phyloP scores from a whole-genome alignment of 2,888 invertebrate species.

The Xestia ashworthii region DNA sequence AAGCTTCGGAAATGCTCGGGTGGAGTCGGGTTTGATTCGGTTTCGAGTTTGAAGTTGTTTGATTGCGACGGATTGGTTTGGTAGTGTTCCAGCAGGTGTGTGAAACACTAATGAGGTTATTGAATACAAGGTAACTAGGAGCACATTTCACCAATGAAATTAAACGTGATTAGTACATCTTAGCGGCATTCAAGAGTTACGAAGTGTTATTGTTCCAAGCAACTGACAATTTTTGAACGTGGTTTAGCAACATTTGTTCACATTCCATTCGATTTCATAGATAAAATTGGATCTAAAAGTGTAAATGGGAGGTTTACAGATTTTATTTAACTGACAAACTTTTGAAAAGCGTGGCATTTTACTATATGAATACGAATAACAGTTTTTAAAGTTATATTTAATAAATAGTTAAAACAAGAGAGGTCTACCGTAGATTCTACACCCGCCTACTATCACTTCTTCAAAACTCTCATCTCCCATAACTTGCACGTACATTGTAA shows the following conservation, averaged over 20 bases:
- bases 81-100: constrained; percentile 6
- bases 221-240: neutral
- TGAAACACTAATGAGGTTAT: neutral
- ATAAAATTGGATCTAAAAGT: neutral
- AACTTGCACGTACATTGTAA: constrained; percentile 65
- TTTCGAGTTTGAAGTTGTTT: constrained; percentile 38
- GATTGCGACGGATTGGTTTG: constrained; percentile 28
- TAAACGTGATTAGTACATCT: neutral
- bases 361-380: neutral
- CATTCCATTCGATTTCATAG: neutral
- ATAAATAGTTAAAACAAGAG: neutral
- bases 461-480: constrained; percentile 33
- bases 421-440: neutral
- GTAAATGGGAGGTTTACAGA: neutral
- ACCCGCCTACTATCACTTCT: neutral
- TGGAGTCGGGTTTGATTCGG: constrained; percentile 45
- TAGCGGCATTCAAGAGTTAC: neutral
- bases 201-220: neutral
- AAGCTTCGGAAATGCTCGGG: constrained; percentile 48
- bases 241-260: neutral
- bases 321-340: neutral
- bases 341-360: neutral
- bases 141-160: neutral
- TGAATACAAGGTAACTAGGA: neutral
- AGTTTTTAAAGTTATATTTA: neutral